phyloP scores from a whole-genome alignment of 2,888 invertebrate genomes.

The Pseudoips prasinana region DNA sequence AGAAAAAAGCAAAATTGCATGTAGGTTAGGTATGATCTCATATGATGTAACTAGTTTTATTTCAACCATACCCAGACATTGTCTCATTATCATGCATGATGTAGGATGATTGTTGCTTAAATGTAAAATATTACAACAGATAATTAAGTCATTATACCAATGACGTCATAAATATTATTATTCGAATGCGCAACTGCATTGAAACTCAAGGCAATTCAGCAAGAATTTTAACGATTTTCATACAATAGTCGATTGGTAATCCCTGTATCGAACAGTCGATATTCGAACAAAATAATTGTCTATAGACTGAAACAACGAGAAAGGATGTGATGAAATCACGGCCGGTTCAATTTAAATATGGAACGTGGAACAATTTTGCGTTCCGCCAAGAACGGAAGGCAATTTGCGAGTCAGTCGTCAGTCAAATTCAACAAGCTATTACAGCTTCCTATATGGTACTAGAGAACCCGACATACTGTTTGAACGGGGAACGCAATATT shows the following conservation, averaged over 20 bases:
- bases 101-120: no score
- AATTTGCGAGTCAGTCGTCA: conserved; percentile 54
- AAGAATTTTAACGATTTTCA: no score
- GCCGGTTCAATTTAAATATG: conserved; percentile 41
- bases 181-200: no score
- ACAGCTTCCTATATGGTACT: conserved; percentile 50
- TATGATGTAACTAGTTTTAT: no score
- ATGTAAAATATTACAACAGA: no score
- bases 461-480: neutral
- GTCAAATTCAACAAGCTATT: conserved; percentile 56
- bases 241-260: conserved; percentile 19
- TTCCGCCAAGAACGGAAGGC: conserved; percentile 54
- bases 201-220: no score
- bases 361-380: conserved; percentile 51
- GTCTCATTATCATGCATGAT: no score
- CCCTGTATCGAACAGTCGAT: conserved; percentile 23
- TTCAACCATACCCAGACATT: no score
- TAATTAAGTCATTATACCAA: no score
- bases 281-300: conserved; percentile 8
- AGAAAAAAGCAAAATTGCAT: no score
- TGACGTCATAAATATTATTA: no score
- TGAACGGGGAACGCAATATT: conserved; percentile 3
- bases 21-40: no score
- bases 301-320: conserved; percentile 11
- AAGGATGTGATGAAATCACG: conserved; percentile 32